Evolutionary conservation across 2,888 invertebrate genomes (phyloP), one percentile per base, ranked within the genome.

Genomic region (Busseola fusca): DNA sequence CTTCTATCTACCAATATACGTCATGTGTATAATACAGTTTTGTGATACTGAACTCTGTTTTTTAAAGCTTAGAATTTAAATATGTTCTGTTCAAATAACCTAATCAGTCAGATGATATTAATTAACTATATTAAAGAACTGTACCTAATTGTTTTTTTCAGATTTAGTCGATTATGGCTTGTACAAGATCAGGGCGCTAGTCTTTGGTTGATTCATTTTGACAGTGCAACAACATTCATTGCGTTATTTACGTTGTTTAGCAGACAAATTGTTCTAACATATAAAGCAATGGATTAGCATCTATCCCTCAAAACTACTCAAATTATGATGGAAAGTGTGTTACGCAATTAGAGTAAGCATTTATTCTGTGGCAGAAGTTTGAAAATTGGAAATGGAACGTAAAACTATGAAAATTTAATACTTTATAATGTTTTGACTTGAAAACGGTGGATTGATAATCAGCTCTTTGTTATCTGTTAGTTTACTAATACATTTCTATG

Each of bases 1-100:
- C 50, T 74, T 56, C 30, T 80, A 80, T 80, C 50, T 48, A 37
- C 34, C 9, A 25, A 30, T 34, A 30, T 30, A 80, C 76, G 57
- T 62, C 34, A 62, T 30, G 10, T n/a, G 16, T n/a, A 42, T n/a
- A 30, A 10, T 21, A 7, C 21, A 30, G 18, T 12, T 50, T 25
- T 56, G 16, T 40, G 18, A 76, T 66, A 75, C n/a, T 56, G 37
- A 66, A 48, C 78, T 59, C 42, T 34, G 59, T 75, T 54, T 16
- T 14, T 25, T 30, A 45, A 0, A 6, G 0, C 0, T 37, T 57
- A 68, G 34, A 56, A 25, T 63, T 37, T 18, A 54, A 58, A 64
- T 25, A 40, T 16, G n/a, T 21, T 45, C 5, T 75, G 34, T 50
- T n/a, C 27, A 14, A 37, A 21, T 14, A 30, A 21, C 21, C 4